Evolutionary conservation across 2,888 invertebrate genomes (phyloP).

Genomic region (Caenorhabditis becei): DNA sequence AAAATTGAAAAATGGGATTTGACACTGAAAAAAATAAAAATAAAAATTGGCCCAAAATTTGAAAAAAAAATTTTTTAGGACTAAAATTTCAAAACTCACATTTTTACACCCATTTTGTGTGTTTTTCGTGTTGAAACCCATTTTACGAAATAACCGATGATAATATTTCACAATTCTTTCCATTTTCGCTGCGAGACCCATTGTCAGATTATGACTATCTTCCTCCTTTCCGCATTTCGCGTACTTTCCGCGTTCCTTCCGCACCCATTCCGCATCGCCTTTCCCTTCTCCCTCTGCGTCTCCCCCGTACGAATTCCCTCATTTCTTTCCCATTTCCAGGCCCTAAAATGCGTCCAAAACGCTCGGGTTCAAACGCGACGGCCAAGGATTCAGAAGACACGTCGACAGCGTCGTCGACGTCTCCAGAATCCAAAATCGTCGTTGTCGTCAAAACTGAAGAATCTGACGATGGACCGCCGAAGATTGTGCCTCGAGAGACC

Average conservation of each 20-base stretch:
- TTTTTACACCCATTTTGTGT: no score
- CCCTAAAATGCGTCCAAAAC: constrained; percentile 26
- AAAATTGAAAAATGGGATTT: background rate
- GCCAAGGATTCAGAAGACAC: constrained; percentile 15
- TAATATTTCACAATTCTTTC: no score
- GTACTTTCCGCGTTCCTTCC: background rate
- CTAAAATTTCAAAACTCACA: no score
- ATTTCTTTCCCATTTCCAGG: background rate
- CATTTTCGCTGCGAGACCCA: background rate
- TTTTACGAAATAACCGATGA: no score
- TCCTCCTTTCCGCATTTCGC: background rate
- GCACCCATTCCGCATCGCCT: background rate
- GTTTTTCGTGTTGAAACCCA: no score
- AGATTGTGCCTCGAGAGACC: background rate
- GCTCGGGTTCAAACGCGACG: constrained; percentile 14
- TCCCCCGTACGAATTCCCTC: background rate
- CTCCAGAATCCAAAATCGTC: background rate
- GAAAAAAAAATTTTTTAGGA: no score
- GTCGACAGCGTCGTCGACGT: background rate
- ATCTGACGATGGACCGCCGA: background rate
- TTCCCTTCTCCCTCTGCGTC: background rate
- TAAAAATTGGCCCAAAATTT: no score
- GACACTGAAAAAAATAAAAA: background rate
- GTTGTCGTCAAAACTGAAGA: background rate
- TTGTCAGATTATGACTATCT: background rate